Base-by-base conservation (phyloP, 2,113 vertebrate species). In the Pelmatolapia mariae region DNA sequence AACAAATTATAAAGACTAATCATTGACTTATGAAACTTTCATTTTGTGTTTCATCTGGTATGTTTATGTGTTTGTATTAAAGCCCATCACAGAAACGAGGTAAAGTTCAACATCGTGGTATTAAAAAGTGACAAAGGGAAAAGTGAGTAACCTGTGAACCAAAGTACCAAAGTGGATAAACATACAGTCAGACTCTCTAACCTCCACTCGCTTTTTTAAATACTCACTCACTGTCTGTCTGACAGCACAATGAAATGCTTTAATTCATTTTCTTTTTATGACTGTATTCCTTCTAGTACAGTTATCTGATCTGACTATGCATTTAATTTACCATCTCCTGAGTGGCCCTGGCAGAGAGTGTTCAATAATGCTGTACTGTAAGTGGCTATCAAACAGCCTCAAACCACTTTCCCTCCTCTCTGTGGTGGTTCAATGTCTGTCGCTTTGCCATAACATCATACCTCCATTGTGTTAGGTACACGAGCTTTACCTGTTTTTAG, bases 291-390 rank as follows among this genome's bases (percentile, higher is more conserved):
- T 91, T 91, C 73, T 40, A 73, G 79, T 83, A 68, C 88, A 63
- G 92, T 91, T 91, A 95, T 95, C 90, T 91, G 92, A 95, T 94
- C 87, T 86, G 61, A 38, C 79, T 85, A 90, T 91, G 90, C 83
- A 94, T 94, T 95, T 95, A 89, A 96, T 94, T 94, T 93, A 85
- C 33, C 81, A 61, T 68, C 93, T 95, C 94, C 86, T 68, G 78
- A 93, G 93, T 91, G 88, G 59, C 79, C 6, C 82, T 47, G 45
- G 76, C 11, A 57, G 84, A 89, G 89, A 33, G 87, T 82, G 83
- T 82, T 93, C 91, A 87, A 91, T 94, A 92, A 89, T 22, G 68
- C 52, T 87, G 53, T 36, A 57, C 84, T 85, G 45, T 92, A 94
- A 95, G 95, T 92, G 91, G 85, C 90, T 76, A 86, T 93, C 82